These are phyloP conservation scores for Platalea minor DNA, from an alignment of 2,797 vertebrate genomes.

Conservation along the genomic window DNA sequence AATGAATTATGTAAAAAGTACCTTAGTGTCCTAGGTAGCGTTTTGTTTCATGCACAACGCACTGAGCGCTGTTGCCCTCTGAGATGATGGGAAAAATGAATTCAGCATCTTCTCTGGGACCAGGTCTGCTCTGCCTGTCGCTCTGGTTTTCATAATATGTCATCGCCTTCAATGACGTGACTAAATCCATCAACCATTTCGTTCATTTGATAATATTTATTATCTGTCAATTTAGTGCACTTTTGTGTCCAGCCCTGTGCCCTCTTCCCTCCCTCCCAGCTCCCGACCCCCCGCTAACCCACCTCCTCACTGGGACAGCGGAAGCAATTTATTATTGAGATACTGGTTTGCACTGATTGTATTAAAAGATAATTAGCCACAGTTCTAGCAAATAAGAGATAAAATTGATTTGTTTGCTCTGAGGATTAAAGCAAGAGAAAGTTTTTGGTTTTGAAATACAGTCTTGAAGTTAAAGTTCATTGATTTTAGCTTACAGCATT, in stretches of 20 bases:
- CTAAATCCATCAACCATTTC: background rate
- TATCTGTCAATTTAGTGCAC: no score
- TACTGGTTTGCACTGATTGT: no score
- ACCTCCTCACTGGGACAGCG: accelerated
- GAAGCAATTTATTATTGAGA: background rate
- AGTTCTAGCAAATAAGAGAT: background rate
- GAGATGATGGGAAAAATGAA: background rate
- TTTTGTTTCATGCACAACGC: accelerated
- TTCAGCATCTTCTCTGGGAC: background rate
- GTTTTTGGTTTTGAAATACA: background rate
- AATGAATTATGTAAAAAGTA: accelerated
- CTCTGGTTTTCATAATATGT: no score
- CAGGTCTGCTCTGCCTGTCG: background rate
- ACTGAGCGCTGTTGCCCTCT: background rate
- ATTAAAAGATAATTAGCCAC: background rate
- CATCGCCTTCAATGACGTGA: accelerated
- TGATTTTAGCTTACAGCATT: background rate
- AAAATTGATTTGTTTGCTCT: background rate
- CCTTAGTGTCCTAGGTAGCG: accelerated
- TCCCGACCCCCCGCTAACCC: accelerated
- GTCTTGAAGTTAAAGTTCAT: background rate
- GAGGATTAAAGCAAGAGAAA: background rate
- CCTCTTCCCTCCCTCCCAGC: background rate
- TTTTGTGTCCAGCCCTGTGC: background rate
- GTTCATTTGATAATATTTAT: background rate